Evolutionary conservation across 2,113 vertebrate species (phyloP), one percentile per base, ranked within the genome.

Genomic region (Cheirogaleus medius): DNA sequence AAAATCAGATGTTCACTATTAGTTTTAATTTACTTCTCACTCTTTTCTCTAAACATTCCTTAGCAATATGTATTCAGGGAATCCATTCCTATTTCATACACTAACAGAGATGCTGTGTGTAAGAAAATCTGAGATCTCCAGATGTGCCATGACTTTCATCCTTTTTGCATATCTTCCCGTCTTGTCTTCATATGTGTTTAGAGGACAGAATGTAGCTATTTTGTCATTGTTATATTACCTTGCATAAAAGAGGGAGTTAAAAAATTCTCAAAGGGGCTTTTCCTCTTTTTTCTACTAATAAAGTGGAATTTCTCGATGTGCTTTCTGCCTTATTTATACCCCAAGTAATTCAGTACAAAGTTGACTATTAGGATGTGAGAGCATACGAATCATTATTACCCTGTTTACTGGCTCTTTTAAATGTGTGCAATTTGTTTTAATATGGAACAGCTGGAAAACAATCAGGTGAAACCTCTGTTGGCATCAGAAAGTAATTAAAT

Each of bases 371-470:
- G 95, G 77, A 85, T 23, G 2, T 3, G 3, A 83, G 68, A 92
- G 32, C 66, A 63, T 29, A 63, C 0, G 74, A 95, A 76, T 92
- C 97, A 81, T 32, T 91, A 77, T 96, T 95, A 88, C 58, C 58
- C 64, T 80, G 81, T 58, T 90, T 95, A 54, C 92, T 69, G 54
- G 76, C 64, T 97, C 95, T 96, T 83, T 58, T 63, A 83, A 96
- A 87, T 63, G 21, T 87, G 63, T 90, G 63, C 66, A 42, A 94
- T 95, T 94, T 97, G 85, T 96, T 98, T 97, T 97, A 96, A 96
- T 94, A 84, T 74, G 82, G 32, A 98, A 86, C 95, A 97, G 91
- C 89, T 96, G 97, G 95, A 96, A 89, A 95, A 91, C 56, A 86
- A 80, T 78, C 86, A 97, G 89, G 95, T 88, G 69, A 63, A 17